phyloP scores from a whole-genome alignment of 2,888 invertebrate genomes.

The Thera obeliscata region DNA sequence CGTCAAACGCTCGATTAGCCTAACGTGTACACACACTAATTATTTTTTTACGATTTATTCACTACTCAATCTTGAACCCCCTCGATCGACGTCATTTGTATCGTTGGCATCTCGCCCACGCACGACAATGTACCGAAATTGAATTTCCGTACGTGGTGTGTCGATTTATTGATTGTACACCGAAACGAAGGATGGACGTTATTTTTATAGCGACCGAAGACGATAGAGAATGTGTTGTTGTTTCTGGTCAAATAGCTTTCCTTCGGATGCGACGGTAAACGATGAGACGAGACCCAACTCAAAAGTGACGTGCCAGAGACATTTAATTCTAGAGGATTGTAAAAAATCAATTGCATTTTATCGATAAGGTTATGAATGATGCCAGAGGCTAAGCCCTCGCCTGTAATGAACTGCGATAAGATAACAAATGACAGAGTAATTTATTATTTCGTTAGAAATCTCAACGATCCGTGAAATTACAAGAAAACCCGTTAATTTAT shows the following conservation, averaged over 20 bases:
- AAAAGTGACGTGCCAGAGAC: constrained; percentile 55
- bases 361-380: constrained; percentile 50
- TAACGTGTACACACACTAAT: constrained; percentile 73
- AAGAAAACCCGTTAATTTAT: no score
- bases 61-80: constrained; percentile 54
- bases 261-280: constrained; percentile 31
- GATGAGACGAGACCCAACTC: constrained; percentile 44
- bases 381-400: constrained; percentile 43
- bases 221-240: constrained; percentile 44
- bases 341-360: constrained; percentile 56
- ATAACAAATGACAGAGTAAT: constrained; percentile 56
- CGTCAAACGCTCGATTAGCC: constrained; percentile 82
- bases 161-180: constrained; percentile 60
- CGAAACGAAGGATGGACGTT: constrained; percentile 54
- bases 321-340: constrained; percentile 51
- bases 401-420: constrained; percentile 55
- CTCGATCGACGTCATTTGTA: constrained; percentile 59
- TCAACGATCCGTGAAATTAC: constrained; percentile 23
- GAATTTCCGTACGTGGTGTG: constrained; percentile 62
- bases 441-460: constrained; percentile 32
- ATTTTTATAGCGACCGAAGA: constrained; percentile 52
- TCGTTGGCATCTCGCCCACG: constrained; percentile 64
- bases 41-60: constrained; percentile 65
- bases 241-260: constrained; percentile 44
- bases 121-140: constrained; percentile 61